A percentile compares a stretch with the other conserved stretches of the same genome.
Evolutionary conservation across 2,113 vertebrate genomes (phyloP).

Genomic region (Heterochromis multidens): DNA sequence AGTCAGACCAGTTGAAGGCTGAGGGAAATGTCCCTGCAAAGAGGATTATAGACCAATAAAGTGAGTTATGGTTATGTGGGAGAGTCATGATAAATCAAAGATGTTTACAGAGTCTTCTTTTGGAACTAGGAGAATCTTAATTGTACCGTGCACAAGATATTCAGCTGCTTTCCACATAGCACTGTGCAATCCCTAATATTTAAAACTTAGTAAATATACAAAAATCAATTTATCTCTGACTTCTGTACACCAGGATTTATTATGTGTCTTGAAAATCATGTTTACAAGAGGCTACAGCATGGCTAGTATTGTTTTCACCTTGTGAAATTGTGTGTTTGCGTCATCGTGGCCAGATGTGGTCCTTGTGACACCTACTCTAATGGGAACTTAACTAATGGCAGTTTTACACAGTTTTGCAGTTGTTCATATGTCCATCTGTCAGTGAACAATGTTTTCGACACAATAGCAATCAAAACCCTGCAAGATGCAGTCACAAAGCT

Average conservation of each 20-base stretch:
- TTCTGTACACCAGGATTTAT: not conserved
- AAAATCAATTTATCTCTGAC: not conserved
- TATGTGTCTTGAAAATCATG: not conserved
- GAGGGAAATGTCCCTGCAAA: not conserved
- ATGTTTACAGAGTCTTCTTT: conserved; percentile 8
- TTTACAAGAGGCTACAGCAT: not conserved
- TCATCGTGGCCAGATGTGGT: not conserved
- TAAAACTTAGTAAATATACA: not conserved
- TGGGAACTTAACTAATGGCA: not conserved
- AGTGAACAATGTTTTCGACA: not conserved
- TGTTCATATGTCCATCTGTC: not conserved
- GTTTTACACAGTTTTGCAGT: not conserved
- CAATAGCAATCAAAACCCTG: not conserved
- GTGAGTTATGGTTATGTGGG: conserved; percentile 1
- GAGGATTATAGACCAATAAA: conserved; percentile 1
- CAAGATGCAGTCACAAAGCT: not conserved
- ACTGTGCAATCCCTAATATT: not conserved
- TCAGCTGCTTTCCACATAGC: not conserved
- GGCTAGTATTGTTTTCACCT: not conserved
- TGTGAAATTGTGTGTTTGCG: not conserved
- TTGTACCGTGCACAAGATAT: not conserved
- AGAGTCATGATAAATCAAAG: conserved; percentile 15
- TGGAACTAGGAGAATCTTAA: not conserved
- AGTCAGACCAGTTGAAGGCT: not conserved
- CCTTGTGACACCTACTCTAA: not conserved